Evolutionary conservation across 2,797 vertebrate genomes (phyloP).

Genomic region (Octomys mimax): DNA sequence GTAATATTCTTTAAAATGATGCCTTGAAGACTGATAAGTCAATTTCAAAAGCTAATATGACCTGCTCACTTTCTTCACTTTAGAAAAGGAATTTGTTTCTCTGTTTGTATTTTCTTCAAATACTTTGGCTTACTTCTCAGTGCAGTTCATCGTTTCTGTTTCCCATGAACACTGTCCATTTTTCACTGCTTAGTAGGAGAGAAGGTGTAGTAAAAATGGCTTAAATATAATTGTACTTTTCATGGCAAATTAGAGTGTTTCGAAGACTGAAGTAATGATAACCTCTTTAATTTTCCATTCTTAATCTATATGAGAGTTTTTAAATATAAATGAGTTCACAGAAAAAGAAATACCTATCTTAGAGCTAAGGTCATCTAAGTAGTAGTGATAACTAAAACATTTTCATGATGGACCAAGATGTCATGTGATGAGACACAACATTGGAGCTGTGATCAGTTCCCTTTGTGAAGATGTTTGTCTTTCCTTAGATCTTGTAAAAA

Average conservation of each 20-base stretch:
- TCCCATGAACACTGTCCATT: conserved; percentile 59
- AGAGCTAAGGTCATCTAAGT: background rate
- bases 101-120: conserved; percentile 62
- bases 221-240: conserved; percentile 52
- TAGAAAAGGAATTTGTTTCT: conserved; percentile 52
- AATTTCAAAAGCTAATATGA: conserved; percentile 8
- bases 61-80: conserved; percentile 50
- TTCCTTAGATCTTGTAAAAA: background rate
- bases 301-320: conserved; percentile 34
- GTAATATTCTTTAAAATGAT: conserved; percentile 41
- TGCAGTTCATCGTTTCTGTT: conserved; percentile 62
- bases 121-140: conserved; percentile 53
- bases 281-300: conserved; percentile 54
- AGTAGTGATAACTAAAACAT: background rate
- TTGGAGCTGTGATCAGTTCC: background rate
- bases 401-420: background rate
- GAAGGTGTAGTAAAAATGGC: conserved; percentile 57
- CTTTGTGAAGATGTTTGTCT: background rate
- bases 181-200: conserved; percentile 62
- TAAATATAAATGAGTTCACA: conserved; percentile 44
- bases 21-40: background rate
- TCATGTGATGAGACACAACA: background rate
- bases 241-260: conserved; percentile 39
- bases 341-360: conserved; percentile 10
- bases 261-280: conserved; percentile 40